phyloP scores from a whole-genome alignment of 2,113 vertebrate species.

The Synodontis membranacea region DNA sequence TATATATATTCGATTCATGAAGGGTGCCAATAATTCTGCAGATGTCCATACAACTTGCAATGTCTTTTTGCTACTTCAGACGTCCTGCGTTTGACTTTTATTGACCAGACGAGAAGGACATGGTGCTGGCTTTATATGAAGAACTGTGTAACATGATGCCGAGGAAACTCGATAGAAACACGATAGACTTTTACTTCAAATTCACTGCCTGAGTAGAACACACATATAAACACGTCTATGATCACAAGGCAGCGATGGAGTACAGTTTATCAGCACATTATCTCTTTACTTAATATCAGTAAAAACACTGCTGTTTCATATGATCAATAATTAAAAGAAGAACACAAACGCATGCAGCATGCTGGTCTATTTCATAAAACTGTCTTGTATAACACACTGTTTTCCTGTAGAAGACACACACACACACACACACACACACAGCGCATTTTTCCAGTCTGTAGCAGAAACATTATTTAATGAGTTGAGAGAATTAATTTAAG shows the following conservation, averaged over 20 bases:
- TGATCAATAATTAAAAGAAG: background rate
- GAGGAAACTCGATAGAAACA: background rate
- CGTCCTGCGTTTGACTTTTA: background rate
- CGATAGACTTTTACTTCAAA: background rate
- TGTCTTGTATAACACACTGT: background rate
- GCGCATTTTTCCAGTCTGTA: background rate
- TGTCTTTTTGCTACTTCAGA: background rate
- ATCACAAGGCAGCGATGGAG: background rate
- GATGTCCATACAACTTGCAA: background rate
- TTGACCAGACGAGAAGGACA: background rate
- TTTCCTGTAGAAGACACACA: background rate
- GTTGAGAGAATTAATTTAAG: background rate
- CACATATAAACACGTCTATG: background rate
- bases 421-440: constrained; percentile 13
- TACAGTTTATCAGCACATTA: background rate
- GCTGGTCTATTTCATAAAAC: constrained; percentile 6
- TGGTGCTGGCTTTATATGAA: background rate
- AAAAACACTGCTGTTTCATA: background rate
- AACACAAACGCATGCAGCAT: background rate
- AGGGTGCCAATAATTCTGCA: background rate
- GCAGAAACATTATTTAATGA: background rate
- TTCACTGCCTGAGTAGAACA: background rate
- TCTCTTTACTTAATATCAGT: background rate
- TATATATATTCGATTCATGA: background rate
- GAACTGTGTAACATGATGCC: background rate